These are phyloP conservation scores for Ornithoptera alexandrae DNA, from an alignment of 2,888 invertebrate species.

Conservation along the genomic window DNA sequence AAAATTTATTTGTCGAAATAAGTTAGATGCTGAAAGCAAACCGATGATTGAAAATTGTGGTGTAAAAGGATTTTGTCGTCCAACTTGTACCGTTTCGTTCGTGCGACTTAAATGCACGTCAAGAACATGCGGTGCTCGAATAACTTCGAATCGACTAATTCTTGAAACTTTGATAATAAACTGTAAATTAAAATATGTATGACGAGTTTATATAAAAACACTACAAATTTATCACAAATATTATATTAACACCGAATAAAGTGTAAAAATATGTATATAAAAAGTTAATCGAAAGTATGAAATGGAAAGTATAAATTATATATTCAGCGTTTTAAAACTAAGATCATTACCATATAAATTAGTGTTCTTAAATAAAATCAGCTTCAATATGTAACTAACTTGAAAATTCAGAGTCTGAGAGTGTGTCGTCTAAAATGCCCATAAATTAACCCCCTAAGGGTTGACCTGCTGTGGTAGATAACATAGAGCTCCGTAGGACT, in stretches of 20 bases:
- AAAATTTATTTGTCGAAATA: slow-evolving; percentile 3
- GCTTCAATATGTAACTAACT: neutral
- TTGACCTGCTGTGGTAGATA: slow-evolving; percentile 15
- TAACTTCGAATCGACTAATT: slow-evolving; percentile 7
- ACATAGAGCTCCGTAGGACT: neutral
- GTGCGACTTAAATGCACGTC: slow-evolving; percentile 17
- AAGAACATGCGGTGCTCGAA: slow-evolving; percentile 1
- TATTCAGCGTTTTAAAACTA: too few relatives aligned
- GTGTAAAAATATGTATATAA: too few relatives aligned
- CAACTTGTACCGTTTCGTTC: slow-evolving; percentile 1
- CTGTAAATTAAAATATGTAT: too few relatives aligned
- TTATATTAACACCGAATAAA: too few relatives aligned
- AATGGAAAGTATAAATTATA: neutral
- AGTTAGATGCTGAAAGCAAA: neutral
- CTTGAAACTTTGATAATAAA: neutral
- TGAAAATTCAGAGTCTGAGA: neutral
- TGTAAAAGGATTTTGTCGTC: slow-evolving; percentile 5
- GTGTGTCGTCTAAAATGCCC: neutral
- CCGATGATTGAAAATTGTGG: slow-evolving; percentile 9
- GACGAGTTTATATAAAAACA: too few relatives aligned
- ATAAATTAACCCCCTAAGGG: slow-evolving; percentile 13
- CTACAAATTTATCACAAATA: too few relatives aligned
- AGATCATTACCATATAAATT: neutral
- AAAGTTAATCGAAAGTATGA: neutral
- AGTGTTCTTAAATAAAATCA: neutral